Evolutionary conservation across 2,888 invertebrate genomes (phyloP).

Genomic region (Epirrhoe tristata): DNA sequence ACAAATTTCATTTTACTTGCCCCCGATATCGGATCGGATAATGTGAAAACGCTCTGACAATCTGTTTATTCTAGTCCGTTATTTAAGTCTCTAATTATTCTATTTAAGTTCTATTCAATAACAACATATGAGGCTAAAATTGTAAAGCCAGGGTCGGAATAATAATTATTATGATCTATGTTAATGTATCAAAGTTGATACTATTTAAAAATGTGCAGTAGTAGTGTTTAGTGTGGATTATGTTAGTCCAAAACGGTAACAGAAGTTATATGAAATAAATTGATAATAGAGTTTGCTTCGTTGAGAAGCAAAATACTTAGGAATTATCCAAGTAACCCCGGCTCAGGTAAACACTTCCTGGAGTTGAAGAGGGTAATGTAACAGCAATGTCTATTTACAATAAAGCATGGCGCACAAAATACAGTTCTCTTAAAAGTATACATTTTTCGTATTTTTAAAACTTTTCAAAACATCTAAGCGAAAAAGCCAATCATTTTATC

Average conservation of each 20-base stretch:
- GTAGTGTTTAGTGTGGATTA: not conserved
- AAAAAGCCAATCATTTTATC: conserved; percentile 57
- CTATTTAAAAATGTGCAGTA: not conserved
- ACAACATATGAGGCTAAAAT: conserved; percentile 18
- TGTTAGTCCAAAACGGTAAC: not conserved
- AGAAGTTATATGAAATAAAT: not conserved
- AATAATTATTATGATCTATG: not conserved
- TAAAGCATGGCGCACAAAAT: conserved; percentile 71
- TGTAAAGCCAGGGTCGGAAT: conserved; percentile 16
- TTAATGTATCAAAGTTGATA: not conserved
- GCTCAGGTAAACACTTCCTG: conserved; percentile 46
- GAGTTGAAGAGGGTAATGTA: conserved; percentile 51
- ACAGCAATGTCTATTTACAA: conserved; percentile 74
- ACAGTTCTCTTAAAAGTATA: conserved; percentile 53
- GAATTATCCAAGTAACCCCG: conserved; percentile 10
- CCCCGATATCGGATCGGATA: too few species aligned
- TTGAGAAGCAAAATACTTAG: too few species aligned
- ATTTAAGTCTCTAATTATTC: conserved; percentile 20
- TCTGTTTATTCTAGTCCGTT: conserved; percentile 20
- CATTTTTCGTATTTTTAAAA: conserved; percentile 50
- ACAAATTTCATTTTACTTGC: too few species aligned
- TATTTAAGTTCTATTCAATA: conserved; percentile 21
- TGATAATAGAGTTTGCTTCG: not conserved
- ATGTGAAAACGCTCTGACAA: too few species aligned
- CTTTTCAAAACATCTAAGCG: conserved; percentile 55